phyloP scores from a whole-genome alignment of 2,888 invertebrate genomes.

The Lasioglossum pauxillum region DNA sequence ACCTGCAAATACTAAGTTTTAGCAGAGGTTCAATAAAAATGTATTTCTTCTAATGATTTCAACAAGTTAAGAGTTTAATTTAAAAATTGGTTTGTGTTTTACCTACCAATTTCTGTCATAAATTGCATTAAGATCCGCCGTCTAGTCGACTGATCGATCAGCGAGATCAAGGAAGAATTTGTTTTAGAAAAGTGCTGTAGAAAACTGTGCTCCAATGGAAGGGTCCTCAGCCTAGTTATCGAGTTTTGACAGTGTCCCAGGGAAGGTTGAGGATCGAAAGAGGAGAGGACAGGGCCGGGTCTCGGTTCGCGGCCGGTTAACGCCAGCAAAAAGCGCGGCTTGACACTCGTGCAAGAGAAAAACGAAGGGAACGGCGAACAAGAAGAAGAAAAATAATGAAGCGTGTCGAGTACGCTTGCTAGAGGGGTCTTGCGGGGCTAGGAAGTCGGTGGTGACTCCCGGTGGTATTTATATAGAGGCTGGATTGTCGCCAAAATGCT shows the following conservation, averaged over 20 bases:
- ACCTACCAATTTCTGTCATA: not conserved
- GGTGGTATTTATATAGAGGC: conserved; percentile 81
- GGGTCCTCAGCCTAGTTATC: not conserved
- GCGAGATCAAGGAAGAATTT: not conserved
- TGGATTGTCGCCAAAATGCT: conserved; percentile 84
- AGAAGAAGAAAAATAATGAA: conserved; percentile 52
- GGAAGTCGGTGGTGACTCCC: conserved; percentile 74
- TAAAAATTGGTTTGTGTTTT: not conserved
- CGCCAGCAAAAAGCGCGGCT: conserved; percentile 47
- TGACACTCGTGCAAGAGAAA: conserved; percentile 30
- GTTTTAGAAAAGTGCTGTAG: not conserved
- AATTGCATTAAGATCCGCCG: not conserved
- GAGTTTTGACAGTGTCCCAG: not conserved
- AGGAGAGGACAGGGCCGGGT: conserved; percentile 19
- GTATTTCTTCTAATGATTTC: not conserved
- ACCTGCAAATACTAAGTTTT: no score
- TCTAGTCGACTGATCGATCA: not conserved
- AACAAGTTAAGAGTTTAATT: not conserved
- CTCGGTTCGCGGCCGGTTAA: conserved; percentile 45
- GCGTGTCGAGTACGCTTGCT: conserved; percentile 50
- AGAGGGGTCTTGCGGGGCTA: conserved; percentile 45
- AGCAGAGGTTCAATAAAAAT: no score
- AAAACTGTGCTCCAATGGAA: not conserved
- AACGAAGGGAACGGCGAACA: conserved; percentile 23
- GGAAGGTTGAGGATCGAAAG: not conserved